Base-by-base conservation (phyloP, 2,888 invertebrate species). In the Drosophila parthenogenetica region DNA sequence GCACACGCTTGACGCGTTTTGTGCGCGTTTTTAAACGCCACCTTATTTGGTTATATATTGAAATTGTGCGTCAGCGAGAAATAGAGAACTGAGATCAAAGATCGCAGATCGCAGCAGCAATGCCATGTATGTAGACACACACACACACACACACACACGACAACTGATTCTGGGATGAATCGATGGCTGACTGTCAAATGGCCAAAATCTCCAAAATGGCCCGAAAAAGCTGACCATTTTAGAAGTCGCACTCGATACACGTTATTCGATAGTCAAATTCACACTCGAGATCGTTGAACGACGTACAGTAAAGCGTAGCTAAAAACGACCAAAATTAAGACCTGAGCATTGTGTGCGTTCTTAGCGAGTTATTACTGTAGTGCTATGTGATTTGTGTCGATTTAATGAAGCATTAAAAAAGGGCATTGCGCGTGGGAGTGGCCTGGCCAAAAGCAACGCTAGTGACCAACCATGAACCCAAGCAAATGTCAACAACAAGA, bases 211-310 rank as follows among this genome's bases (percentile, higher is more conserved):
- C 35, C 35, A 35, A 35, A 35, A 35, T 3, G 35, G 35, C 35
- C 35, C 35, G 22, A 29, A 35, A 35, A 85, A 77, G 85, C 86
- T 82, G 86, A 78, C 86, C 86, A 82, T 80, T 78, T 82, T 70
- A 64, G 78, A 69, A 78, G 67, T 63, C 57, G 59, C 79, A 60
- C 65, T 63, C 69, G 14, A 53, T 43, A 17, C 25, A 35, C 32
- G 37, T 17, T 14, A 40, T 22, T 58, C 53, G 54, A 62, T 62
- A 68, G 50, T 69, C 57, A 71, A 75, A 64, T 69, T 73, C 60
- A 73, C 73, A 73, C 73, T 75, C 67, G 66, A 54, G 55, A 48
- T 37, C 53, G 43, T 49, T 58, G 58, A 58, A 58, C 58, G 54
- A n/a, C 8, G 29, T 8, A 46, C 57, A 57, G 57, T 48, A n/a